Base-by-base conservation (phyloP, 2,113 vertebrate species). In the Pao palembangensis region DNA sequence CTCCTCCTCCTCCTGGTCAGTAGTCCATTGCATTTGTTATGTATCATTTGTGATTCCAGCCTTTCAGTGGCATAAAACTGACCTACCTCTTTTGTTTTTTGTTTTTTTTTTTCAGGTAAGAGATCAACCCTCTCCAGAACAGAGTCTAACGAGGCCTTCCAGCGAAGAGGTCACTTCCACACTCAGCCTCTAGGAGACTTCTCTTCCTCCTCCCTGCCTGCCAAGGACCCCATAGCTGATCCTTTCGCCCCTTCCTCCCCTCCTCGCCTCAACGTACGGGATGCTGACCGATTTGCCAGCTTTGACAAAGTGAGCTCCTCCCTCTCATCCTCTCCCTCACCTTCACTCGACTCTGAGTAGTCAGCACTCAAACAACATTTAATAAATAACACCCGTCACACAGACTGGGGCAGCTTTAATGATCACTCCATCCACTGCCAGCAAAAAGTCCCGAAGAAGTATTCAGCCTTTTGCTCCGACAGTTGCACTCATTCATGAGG, bases 271-370 rank as follows among this genome's bases (percentile, higher is more conserved):
- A 83, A 55, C 90, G 81, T 91, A 82, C 92, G 92, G 84, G 89
- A 92, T 83, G 88, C 93, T 85, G 92, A 92, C 83, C 92, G 91
- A 90, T 96, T 96, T 94, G 93, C 94, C 93, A 94, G 94, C 93
- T 98, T 98, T 92, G 95, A 95, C 93, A 94, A 95, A 95, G 97
- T 99, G 96, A 99, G 97, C 95, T 87, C 80, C 84, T 85, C 88
- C 84, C 86, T 76, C 78, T 81, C 85, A 47, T 75, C 84, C 60
- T 88, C 85, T 83, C 79, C 85, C 73, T 86, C 85, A 73, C 65
- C 79, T 75, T 79, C 84, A 63, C 70, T 83, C 73, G 81, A 89
- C 71, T 84, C 77, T 78, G 76, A 85, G 19, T 89, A 87, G 85
- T 68, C 34, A 69, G 58, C 55, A 46, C 64, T 71, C 44, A 57